These are phyloP conservation scores for Aegotheles bennettii DNA, from an alignment of 2,113 vertebrate species.

Conservation along the genomic window DNA sequence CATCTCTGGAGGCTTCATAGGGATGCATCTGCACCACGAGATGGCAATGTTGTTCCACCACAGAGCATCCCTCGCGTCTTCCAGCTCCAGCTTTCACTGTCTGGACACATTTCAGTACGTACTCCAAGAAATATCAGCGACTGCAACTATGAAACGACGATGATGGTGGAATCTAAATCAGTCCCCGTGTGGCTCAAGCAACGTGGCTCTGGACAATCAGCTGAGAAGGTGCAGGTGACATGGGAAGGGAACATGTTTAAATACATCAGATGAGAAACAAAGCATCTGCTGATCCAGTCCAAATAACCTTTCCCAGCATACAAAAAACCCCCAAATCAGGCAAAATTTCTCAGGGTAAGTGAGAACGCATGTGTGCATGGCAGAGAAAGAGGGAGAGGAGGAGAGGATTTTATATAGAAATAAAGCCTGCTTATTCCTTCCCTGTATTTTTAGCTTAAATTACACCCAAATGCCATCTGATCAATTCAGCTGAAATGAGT, in stretches of 20 bases:
- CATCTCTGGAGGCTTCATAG: neutral
- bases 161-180: neutral
- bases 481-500: conserved; percentile 36
- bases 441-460: conserved; percentile 42
- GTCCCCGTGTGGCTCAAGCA: neutral
- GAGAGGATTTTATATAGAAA: neutral
- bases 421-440: neutral
- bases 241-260: accelerated
- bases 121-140: neutral
- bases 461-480: conserved; percentile 40
- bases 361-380: neutral
- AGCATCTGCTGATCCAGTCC: neutral
- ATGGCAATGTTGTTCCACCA: conserved; percentile 45
- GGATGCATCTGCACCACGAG: neutral
- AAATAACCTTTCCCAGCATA: neutral
- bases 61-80: neutral
- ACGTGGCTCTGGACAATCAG: neutral
- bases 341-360: neutral
- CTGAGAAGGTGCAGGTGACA: neutral
- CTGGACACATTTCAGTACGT: neutral
- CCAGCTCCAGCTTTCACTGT: neutral
- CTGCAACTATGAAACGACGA: neutral
- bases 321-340: neutral
- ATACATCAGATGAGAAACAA: neutral
- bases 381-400: neutral